These are phyloP conservation scores for Danaus plexippus DNA, from an alignment of 1,140 invertebrate genomes.

Conservation along the genomic window DNA sequence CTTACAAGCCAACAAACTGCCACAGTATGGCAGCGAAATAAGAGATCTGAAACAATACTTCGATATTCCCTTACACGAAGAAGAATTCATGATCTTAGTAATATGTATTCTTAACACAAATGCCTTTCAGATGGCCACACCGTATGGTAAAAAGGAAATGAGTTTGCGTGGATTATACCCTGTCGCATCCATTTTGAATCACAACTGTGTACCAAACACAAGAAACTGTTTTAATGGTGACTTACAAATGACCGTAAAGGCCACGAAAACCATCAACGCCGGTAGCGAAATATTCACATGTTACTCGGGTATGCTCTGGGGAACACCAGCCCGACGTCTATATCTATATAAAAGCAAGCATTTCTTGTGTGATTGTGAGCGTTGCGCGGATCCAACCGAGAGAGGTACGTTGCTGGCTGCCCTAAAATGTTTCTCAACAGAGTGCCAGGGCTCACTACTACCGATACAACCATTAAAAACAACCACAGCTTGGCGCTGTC, in stretches of 20 bases:
- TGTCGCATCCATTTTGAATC: slow-evolving; percentile 80
- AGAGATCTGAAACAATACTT: slow-evolving; percentile 74
- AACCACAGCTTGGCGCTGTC: slow-evolving; percentile 66
- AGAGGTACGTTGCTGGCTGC: slow-evolving; percentile 66
- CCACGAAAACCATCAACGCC: slow-evolving; percentile 74
- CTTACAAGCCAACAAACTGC: slow-evolving; percentile 73
- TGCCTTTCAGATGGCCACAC: slow-evolving; percentile 77
- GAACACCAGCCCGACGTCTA: slow-evolving; percentile 76
- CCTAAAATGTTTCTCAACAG: slow-evolving; percentile 65
- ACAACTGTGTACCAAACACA: slow-evolving; percentile 83
- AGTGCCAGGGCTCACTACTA: slow-evolving; percentile 60
- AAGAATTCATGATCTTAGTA: slow-evolving; percentile 73
- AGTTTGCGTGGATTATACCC: slow-evolving; percentile 81
- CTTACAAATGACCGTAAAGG: slow-evolving; percentile 75
- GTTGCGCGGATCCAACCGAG: slow-evolving; percentile 81
- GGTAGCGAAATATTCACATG: slow-evolving; percentile 81
- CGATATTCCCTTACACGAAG: slow-evolving; percentile 72
- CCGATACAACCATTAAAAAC: slow-evolving; percentile 61
- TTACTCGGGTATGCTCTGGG: slow-evolving; percentile 82
- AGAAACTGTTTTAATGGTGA: slow-evolving; percentile 75
- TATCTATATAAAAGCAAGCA: slow-evolving; percentile 81
- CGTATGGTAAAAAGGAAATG: slow-evolving; percentile 65
- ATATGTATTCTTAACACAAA: slow-evolving; percentile 81
- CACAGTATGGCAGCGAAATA: slow-evolving; percentile 73
- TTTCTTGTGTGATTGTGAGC: slow-evolving; percentile 79